Evolutionary conservation across 2,113 vertebrate genomes (phyloP).

Genomic region (Bujurquina vittata): DNA sequence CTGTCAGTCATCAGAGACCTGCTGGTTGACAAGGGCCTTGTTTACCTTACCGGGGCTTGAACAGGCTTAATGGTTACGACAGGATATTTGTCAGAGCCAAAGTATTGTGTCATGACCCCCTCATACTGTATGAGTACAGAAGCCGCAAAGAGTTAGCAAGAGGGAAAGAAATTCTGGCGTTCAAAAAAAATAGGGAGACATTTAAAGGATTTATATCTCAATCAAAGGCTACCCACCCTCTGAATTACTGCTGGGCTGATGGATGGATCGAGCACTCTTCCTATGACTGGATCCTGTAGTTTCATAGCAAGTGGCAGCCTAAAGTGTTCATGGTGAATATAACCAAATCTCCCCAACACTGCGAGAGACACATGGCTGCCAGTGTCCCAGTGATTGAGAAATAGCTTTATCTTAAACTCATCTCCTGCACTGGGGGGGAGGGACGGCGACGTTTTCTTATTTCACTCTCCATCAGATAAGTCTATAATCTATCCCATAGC

Average conservation of each 20-base stretch:
- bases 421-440: slow-evolving; percentile 26
- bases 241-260: slow-evolving; percentile 41
- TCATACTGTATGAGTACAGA: background rate
- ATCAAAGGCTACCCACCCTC: background rate
- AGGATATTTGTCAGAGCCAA: slow-evolving; percentile 51
- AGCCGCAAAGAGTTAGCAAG: slow-evolving; percentile 4
- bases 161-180: slow-evolving; percentile 11
- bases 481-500: slow-evolving; percentile 57
- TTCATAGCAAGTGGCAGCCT: background rate
- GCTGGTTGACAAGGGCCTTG: slow-evolving; percentile 67
- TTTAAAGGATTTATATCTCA: background rate
- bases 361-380: slow-evolving; percentile 22
- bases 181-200: background rate
- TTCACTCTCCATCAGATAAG: slow-evolving; percentile 54
- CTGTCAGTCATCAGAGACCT: slow-evolving; percentile 52
- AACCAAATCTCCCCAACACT: background rate
- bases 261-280: slow-evolving; percentile 33
- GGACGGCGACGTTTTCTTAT: slow-evolving; percentile 42
- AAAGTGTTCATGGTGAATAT: background rate
- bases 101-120: slow-evolving; percentile 30
- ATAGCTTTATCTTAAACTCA: slow-evolving; percentile 73
- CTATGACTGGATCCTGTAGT: slow-evolving; percentile 46
- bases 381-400: slow-evolving; percentile 45
- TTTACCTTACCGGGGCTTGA: slow-evolving; percentile 53
- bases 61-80: slow-evolving; percentile 23